Evolutionary conservation across 2,888 invertebrate genomes (phyloP), one percentile per base, ranked within the genome.

Genomic region (Brenthis daphne): DNA sequence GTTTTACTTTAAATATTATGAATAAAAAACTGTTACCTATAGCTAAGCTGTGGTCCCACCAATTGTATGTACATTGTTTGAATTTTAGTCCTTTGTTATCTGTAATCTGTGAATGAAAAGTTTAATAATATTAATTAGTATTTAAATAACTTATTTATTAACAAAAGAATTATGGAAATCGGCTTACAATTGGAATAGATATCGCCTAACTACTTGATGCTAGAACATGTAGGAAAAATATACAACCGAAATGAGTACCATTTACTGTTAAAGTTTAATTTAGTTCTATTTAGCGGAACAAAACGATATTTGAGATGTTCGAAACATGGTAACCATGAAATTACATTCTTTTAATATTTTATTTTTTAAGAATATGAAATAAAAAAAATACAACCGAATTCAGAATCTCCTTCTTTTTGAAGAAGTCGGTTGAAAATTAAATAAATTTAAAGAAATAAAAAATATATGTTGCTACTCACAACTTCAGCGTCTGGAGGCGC

Each of bases 31-130:
- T 53, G 73, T 86, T 92, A 95, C 98, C 97, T 82, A 97, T 97
- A 57, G 97, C 97, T 84, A 98, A 94, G 84, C 97, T 97, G 87
- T 98, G 98, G 93, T 97, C 97, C 98, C 98, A 98, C 97, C 98
- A 98, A 81, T 97, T 97, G 86, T 96, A 97, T 48, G 96, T 95
- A 88, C 98, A 98, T 82, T 97, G 97, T 82, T 96, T 97, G 89
- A 98, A 98, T 85, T 96, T 96, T 72, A 98, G 93, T 65, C 95
- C 96, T 76, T 93, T 92, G 76, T 95, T 95, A 82, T 97, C 97
- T 69, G 94, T 93, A 76, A 97, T 97, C 94, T 95, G 85, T 63
- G 87, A 88, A 77, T 11, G 54, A 43, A 53, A 14, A 5, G 5
- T 16, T 43, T 5, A 58, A 8, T 13, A 58, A 48, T 24, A n/a